These are phyloP conservation scores for Propsilocerus akamusi DNA, from an alignment of 1,140 invertebrate species.

Conservation along the genomic window DNA sequence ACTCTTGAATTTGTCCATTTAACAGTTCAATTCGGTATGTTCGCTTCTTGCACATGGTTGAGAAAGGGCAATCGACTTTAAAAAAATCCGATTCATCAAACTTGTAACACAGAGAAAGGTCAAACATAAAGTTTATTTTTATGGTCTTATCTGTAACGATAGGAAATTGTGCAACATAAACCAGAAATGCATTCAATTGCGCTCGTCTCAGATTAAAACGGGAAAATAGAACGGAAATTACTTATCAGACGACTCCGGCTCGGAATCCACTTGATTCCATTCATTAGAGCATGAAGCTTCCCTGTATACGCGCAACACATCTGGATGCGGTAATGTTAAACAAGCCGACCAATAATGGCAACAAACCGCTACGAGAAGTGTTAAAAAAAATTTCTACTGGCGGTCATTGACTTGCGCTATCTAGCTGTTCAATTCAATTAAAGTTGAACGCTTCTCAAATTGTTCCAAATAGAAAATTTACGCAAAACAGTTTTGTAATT, in stretches of 20 bases:
- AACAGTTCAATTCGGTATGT: constrained; percentile 36
- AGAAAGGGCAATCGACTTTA: constrained; percentile 52
- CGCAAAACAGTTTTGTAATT: too few relatives aligned
- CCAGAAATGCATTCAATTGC: neutral
- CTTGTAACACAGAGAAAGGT: constrained; percentile 38
- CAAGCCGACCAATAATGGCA: too few relatives aligned
- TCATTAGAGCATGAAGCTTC: too few relatives aligned
- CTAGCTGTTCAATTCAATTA: too few relatives aligned
- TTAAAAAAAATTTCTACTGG: too few relatives aligned
- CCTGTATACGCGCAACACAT: too few relatives aligned
- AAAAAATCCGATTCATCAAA: constrained; percentile 47
- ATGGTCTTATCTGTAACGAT: constrained; percentile 11
- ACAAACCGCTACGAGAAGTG: too few relatives aligned
- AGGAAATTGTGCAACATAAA: constrained; percentile 5
- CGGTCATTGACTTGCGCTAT: too few relatives aligned
- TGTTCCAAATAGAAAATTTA: too few relatives aligned
- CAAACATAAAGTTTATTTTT: constrained; percentile 38
- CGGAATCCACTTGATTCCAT: too few relatives aligned
- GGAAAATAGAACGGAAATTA: neutral
- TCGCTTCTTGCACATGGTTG: constrained; percentile 62
- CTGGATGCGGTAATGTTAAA: too few relatives aligned
- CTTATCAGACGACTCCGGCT: neutral
- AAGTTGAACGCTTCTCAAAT: too few relatives aligned
- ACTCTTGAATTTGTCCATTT: constrained; percentile 39
- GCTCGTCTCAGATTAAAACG: neutral